Conservation (phyloP, 2,888 invertebrate species). For the Melinopterus prodromus region DNA sequence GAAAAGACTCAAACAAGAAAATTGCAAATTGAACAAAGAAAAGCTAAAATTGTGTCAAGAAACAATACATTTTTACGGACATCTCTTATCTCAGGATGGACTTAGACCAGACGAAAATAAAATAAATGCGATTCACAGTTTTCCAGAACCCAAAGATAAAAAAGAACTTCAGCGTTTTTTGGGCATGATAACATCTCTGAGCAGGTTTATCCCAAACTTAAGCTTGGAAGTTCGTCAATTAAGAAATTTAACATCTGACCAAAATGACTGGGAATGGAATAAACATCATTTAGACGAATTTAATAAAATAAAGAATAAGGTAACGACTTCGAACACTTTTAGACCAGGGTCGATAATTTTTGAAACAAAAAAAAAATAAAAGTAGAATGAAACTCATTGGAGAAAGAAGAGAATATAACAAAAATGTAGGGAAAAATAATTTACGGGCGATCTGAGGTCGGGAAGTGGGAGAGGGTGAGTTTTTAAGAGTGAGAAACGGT, state of each 20-base stretch:
- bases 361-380: conserved; percentile 18
- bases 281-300: conserved; percentile 15
- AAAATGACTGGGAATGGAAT: conserved; percentile 15
- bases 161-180: conserved; percentile 26
- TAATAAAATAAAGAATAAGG: conserved; percentile 10
- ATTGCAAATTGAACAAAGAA: conserved; percentile 30
- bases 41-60: conserved; percentile 30
- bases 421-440: no score
- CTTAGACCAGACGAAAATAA: conserved; percentile 27
- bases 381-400: no score
- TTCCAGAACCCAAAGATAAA: conserved; percentile 25
- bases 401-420: no score
- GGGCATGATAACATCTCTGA: conserved; percentile 31
- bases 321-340: conserved; percentile 14
- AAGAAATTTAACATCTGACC: conserved; percentile 16
- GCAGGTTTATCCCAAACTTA: conserved; percentile 29
- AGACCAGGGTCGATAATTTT: no score
- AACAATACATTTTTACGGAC: conserved; percentile 30
- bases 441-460: no score
- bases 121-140: conserved; percentile 24
- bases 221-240: conserved; percentile 18
- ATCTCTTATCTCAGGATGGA: conserved; percentile 17
- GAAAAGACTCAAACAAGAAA: conserved; percentile 30
- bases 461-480: no score
- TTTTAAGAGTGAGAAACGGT: no score